These are phyloP conservation scores for Copidosoma aretas DNA, from an alignment of 2,888 invertebrate genomes.

Conservation along the genomic window DNA sequence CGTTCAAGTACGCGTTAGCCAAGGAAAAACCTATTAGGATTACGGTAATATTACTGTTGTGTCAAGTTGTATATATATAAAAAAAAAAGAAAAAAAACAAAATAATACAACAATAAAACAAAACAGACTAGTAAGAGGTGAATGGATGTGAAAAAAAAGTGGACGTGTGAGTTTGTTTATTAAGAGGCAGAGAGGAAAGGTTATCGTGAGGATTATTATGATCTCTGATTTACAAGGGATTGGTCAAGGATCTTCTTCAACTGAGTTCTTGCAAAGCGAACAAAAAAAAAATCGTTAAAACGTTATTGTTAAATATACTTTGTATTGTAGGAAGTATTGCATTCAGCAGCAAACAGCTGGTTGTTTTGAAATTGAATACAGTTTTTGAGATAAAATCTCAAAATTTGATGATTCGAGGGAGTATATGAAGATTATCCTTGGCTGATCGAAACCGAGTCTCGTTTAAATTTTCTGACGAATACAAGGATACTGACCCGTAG, in stretches of 20 bases:
- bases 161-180: background rate
- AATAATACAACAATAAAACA: no score
- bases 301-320: no score
- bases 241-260: constrained; percentile 20
- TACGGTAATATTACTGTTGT: constrained; percentile 34
- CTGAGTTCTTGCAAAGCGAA: no score
- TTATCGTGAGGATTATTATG: constrained; percentile 23
- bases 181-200: background rate
- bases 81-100: no score
- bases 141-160: constrained; percentile 4
- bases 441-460: constrained; percentile 42
- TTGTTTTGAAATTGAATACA: no score
- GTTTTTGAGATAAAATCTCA: no score
- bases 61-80: constrained; percentile 34
- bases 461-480: constrained; percentile 31
- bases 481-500: constrained; percentile 22
- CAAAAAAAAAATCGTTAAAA: no score
- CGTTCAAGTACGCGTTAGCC: constrained; percentile 21
- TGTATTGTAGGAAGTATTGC: no score
- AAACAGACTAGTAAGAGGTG: constrained; percentile 28
- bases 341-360: no score
- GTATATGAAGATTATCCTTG: constrained; percentile 34
- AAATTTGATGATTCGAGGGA: no score
- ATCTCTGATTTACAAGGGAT: constrained; percentile 33
- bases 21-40: constrained; percentile 40